Conservation (phyloP, 2,888 invertebrate species). For the Nomada ferruginata region DNA sequence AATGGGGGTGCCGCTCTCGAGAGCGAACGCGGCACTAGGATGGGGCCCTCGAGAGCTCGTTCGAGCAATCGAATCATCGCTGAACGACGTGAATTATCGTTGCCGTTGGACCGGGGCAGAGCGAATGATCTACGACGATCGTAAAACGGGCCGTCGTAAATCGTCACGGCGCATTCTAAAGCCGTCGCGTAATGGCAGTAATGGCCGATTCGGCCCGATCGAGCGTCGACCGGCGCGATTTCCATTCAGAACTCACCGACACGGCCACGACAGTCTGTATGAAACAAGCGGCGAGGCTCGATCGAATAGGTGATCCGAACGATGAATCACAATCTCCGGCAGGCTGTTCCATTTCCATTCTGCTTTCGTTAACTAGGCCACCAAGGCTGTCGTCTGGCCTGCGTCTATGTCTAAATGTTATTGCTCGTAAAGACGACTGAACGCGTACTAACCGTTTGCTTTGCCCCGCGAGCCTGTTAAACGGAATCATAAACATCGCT, state of each 20-base stretch:
- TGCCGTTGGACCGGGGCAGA: constrained; percentile 8
- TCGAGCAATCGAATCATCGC: constrained; percentile 34
- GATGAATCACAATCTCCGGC: constrained; percentile 33
- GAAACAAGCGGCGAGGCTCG: constrained; percentile 9
- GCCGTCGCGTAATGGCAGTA: constrained; percentile 41
- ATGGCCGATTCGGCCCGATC: constrained; percentile 38
- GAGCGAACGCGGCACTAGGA: background rate
- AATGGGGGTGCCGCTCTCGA: background rate
- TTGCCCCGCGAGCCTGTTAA: background rate
- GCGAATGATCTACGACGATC: constrained; percentile 51
- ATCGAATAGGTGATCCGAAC: constrained; percentile 32
- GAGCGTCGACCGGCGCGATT: constrained; percentile 20
- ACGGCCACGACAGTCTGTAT: background rate
- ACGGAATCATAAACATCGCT: background rate
- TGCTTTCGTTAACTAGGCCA: constrained; percentile 61
- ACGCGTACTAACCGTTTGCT: constrained; percentile 54
- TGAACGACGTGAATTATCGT: constrained; percentile 42
- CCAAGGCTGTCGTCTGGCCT: constrained; percentile 66
- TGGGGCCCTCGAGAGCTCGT: constrained; percentile 22
- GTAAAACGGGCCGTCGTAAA: constrained; percentile 49
- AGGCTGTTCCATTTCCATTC: background rate
- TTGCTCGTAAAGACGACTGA: constrained; percentile 61
- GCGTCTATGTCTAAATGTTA: constrained; percentile 66
- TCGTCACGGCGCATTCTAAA: constrained; percentile 49
- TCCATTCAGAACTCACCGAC: constrained; percentile 26